phyloP scores from a whole-genome alignment of 2,888 invertebrate genomes.

The Coecobrya sp. region DNA sequence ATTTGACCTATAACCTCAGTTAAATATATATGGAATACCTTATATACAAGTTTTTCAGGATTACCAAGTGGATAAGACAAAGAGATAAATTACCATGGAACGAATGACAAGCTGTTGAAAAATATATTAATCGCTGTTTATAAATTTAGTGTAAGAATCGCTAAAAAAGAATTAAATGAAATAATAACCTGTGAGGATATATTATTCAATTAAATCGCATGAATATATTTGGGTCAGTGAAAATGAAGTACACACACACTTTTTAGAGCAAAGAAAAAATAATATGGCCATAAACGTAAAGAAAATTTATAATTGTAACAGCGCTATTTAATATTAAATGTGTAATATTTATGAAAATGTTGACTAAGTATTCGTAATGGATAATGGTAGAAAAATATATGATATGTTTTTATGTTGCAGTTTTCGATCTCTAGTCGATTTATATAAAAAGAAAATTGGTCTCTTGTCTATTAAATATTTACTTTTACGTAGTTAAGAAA shows the following conservation, averaged over 20 bases:
- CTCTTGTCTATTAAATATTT: conserved; percentile 65
- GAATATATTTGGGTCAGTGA: background rate
- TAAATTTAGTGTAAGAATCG: background rate
- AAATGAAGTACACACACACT: background rate
- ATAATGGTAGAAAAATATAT: background rate
- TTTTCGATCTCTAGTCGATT: conserved; percentile 35
- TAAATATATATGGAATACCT: too few species aligned
- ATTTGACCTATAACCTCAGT: too few species aligned
- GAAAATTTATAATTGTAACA: background rate
- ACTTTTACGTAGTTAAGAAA: conserved; percentile 68
- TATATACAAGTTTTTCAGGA: too few species aligned
- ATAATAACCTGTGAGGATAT: background rate
- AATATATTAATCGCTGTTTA: background rate
- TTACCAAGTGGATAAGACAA: too few species aligned
- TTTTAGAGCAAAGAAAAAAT: background rate
- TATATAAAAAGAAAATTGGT: conserved; percentile 17
- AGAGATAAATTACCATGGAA: background rate
- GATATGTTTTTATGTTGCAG: conserved; percentile 19
- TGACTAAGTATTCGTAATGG: conserved; percentile 43
- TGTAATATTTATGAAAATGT: background rate
- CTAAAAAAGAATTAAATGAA: background rate
- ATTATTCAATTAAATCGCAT: background rate
- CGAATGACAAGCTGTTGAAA: background rate
- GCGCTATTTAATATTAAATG: background rate
- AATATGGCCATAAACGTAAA: conserved; percentile 38